Base-by-base conservation (phyloP, 2,888 invertebrate genomes). In the Diarsia mendica region DNA sequence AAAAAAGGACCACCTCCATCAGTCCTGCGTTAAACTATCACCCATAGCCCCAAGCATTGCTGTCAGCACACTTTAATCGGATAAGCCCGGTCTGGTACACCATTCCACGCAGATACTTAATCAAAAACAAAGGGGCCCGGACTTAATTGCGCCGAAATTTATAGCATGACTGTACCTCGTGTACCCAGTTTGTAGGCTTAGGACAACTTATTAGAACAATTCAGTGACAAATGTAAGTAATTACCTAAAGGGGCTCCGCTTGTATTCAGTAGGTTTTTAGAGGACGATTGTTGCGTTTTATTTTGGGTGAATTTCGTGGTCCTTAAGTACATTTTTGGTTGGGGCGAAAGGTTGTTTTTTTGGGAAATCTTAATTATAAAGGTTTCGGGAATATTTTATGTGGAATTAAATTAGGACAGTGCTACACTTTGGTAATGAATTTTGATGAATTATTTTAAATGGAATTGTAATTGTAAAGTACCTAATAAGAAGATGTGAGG, bases 131-230 rank as follows among this genome's bases (percentile, higher is more conserved):
- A 87, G 88, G 85, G 82, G 75, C 81, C 76, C 65, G 75, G 82
- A 89, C 89, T 91, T 91, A 91, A 91, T 92, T 92, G 91, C 84
- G 88, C 84, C 80, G 84, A 89, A 90, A 91, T 91, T 91, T 89
- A 91, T 85, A 88, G 74, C 79, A 76, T 18, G 67, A 74, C 76
- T 82, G 84, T 85, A 80, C 84, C 77, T 79, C 70, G 86, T 82
- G 79, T 87, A 82, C 77, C 63, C 77, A 67, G 79, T 80, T 83
- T 87, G 87, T 87, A 87, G 74, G 87, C 83, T 88, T 88, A 86
- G 87, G 87, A 83, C 82, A 84, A 88, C 75, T 85, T 85, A 86
- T 86, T 86, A 86, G 86, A 86, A 86, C 86, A 85, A 85, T 87
- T 80, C 82, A 44, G 85, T 85, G 82, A 85, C 82, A 88, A 87